Evolutionary conservation across 2,113 vertebrate genomes (phyloP).

Genomic region (Ammodytes marinus): DNA sequence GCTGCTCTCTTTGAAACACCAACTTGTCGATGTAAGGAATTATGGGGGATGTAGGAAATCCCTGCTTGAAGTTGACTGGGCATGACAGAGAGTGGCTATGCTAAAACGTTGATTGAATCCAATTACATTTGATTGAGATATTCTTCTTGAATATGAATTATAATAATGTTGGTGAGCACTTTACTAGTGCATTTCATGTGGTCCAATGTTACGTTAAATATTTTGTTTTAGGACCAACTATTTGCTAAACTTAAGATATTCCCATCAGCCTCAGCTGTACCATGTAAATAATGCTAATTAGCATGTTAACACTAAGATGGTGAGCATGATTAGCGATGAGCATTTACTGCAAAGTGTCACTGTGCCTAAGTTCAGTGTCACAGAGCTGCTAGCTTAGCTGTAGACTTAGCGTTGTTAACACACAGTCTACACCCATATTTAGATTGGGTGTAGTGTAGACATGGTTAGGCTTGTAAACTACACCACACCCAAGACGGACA

Average conservation of each 20-base stretch:
- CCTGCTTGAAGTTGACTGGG: too few species aligned
- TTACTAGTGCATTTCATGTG: neutral
- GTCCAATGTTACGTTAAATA: neutral
- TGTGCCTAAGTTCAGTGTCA: neutral
- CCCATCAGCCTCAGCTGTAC: neutral
- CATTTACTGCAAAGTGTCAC: neutral
- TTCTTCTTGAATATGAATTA: too few species aligned
- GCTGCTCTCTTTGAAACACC: slow-evolving; percentile 10
- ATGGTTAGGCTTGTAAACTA: too few species aligned
- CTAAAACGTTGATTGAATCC: neutral
- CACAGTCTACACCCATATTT: neutral
- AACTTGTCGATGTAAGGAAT: neutral
- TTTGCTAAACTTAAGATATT: neutral
- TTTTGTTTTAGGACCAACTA: too few species aligned
- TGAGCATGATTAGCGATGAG: neutral
- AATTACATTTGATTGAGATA: too few species aligned
- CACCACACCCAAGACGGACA: too few species aligned
- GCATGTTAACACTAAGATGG: neutral
- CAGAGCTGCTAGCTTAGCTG: neutral
- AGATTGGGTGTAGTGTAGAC: neutral
- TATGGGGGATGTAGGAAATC: slow-evolving; percentile 32
- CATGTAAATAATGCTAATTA: neutral
- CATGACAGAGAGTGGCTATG: neutral
- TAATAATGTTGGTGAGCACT: too few species aligned
- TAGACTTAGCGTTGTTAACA: neutral